These are phyloP conservation scores for Matsumyia berberina DNA, from an alignment of 2,888 invertebrate species.

Conservation along the genomic window DNA sequence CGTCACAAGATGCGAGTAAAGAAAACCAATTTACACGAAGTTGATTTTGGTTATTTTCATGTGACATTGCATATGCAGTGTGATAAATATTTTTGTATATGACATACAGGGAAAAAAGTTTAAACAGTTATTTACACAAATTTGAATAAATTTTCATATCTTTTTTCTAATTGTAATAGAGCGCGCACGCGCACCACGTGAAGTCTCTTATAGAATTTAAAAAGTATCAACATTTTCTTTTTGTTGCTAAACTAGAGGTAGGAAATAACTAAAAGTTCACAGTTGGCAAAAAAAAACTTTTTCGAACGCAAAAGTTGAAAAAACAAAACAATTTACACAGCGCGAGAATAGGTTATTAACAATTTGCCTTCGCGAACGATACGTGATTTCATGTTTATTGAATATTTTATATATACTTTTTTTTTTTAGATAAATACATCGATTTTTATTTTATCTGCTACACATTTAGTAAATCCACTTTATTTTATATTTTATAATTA, in stretches of 20 bases:
- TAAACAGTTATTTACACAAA: constrained; percentile 28
- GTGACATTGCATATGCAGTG: not conserved
- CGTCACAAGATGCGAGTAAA: constrained; percentile 5
- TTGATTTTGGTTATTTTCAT: not conserved
- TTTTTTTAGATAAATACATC: constrained; percentile 15
- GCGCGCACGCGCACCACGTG: not conserved
- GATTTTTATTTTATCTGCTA: constrained; percentile 26
- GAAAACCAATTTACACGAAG: constrained; percentile 6
- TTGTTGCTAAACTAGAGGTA: no score
- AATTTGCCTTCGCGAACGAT: constrained; percentile 41
- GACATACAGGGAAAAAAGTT: not conserved
- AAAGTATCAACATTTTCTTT: no score
- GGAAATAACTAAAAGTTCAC: not conserved
- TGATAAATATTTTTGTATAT: not conserved
- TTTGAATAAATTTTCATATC: constrained; percentile 5
- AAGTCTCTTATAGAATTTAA: not conserved
- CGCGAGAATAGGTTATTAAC: not conserved
- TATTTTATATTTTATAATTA: constrained; percentile 5
- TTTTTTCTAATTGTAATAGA: no score
- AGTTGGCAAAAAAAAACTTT: not conserved
- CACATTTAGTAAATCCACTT: constrained; percentile 40
- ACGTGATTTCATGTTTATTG: constrained; percentile 50
- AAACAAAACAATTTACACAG: not conserved
- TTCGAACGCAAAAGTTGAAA: not conserved
- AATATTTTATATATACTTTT: constrained; percentile 5